Conservation (phyloP, 2,113 vertebrate species). For the Monopterus albus region DNA sequence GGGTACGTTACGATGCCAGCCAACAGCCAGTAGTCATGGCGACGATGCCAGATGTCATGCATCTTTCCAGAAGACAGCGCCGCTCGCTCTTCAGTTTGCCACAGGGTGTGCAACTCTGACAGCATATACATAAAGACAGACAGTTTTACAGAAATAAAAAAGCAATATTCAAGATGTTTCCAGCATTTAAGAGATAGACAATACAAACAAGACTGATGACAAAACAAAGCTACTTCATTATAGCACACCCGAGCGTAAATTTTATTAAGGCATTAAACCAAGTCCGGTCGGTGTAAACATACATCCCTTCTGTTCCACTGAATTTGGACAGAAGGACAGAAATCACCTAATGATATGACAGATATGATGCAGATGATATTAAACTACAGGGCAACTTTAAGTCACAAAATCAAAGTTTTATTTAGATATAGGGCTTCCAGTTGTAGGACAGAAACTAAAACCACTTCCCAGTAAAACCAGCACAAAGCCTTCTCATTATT, state of each 20-base stretch:
- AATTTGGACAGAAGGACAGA: too few species aligned
- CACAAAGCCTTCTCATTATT: too few species aligned
- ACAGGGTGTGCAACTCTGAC: conserved; percentile 95
- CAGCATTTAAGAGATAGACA: not conserved
- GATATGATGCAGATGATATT: too few species aligned
- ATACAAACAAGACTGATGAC: conserved; percentile 8
- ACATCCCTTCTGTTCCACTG: too few species aligned
- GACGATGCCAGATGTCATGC: conserved; percentile 97
- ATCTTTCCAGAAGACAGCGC: conserved; percentile 95
- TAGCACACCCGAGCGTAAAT: not conserved
- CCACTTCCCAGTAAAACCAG: too few species aligned
- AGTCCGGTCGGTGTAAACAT: too few species aligned
- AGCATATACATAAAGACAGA: conserved; percentile 6
- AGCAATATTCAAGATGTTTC: conserved; percentile 6
- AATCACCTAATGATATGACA: too few species aligned
- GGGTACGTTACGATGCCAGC: conserved; percentile 99
- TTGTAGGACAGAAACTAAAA: too few species aligned
- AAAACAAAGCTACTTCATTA: not conserved
- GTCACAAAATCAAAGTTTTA: too few species aligned
- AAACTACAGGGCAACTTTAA: too few species aligned
- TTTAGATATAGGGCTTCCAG: too few species aligned
- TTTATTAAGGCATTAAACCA: not conserved
- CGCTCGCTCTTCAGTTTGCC: conserved; percentile 96
- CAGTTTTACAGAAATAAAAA: conserved; percentile 2
- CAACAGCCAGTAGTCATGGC: conserved; percentile 98